Evolutionary conservation across 2,888 invertebrate genomes (phyloP), one percentile per base, ranked within the genome.

Genomic region (Dryocosmus kuriphilus): DNA sequence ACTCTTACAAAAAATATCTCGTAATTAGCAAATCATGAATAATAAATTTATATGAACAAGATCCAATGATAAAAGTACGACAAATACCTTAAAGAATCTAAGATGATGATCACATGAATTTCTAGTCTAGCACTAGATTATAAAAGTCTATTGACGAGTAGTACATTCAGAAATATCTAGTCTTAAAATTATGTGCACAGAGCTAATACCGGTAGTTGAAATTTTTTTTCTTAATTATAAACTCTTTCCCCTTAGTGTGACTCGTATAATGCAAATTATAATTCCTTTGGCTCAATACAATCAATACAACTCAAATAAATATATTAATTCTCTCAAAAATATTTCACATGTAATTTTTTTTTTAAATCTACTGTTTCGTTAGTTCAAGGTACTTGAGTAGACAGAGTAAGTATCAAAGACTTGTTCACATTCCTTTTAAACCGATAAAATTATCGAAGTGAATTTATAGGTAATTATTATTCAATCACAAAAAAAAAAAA

Each of bases 1-100:
- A 67, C 14, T 3, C 4, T 14, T 19, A 60, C 7, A 76, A 55
- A n/a, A 76, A 61, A 61, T 30, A 30, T 51, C 22, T 6, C 24
- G 55, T 74, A 65, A 77, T 74, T 74, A 27, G 24, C 24, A 61
- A 63, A 63, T 63, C 22, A 38, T 22, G 35, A 51, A 38, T 74
- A 77, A 63, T 35, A 63, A 63, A 19, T 77, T 62, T 9, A 38
- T 55, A 38, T 16, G 46, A 77, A 62, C 9, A 62, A n/a, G 19
- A 22, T 63, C 74, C 55, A 77, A 65, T 63, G 63, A 74, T 65
- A 77, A 51, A 63, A 57, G 24, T 57, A 1, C 55, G 74, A 77
- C 57, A 77, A 74, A 51, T 63, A 57, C 57, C 24, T 22, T 16
- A 57, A 24, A 57, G 57, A 57, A 57, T 57, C 22, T 57, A 24